Conservation (phyloP, 2,113 vertebrate species). For the Paedocypris sp. region DNA sequence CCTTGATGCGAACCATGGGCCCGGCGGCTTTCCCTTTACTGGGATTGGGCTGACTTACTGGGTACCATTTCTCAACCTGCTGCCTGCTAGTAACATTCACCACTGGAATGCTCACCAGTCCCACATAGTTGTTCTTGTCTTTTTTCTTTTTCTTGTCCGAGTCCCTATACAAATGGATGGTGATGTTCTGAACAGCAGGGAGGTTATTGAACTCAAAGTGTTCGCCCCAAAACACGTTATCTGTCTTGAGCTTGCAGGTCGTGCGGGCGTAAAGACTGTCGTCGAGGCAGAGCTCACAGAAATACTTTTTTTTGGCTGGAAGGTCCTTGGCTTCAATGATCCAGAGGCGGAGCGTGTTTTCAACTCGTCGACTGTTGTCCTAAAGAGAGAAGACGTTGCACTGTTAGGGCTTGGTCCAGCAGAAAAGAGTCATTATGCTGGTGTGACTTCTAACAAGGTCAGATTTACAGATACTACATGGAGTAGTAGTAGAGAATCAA, state of each 20-base stretch:
- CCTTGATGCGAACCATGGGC: slow-evolving; percentile 94
- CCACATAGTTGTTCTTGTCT: slow-evolving; percentile 94
- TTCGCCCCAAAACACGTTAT: slow-evolving; percentile 98
- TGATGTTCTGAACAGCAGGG: slow-evolving; percentile 75
- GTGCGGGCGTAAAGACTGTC: slow-evolving; percentile 95
- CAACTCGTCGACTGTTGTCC: slow-evolving; percentile 95
- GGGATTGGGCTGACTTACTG: slow-evolving; percentile 77
- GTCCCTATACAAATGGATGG: slow-evolving; percentile 92
- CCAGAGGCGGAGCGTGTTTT: slow-evolving; percentile 90
- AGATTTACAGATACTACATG: not conserved
- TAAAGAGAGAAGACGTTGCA: slow-evolving; percentile 40
- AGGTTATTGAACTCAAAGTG: slow-evolving; percentile 98
- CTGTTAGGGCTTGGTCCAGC: not conserved
- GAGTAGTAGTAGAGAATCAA: slow-evolving; percentile 9
- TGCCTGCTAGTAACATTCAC: slow-evolving; percentile 79
- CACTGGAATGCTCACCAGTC: slow-evolving; percentile 80
- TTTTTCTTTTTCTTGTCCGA: slow-evolving; percentile 99
- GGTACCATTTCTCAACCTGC: slow-evolving; percentile 96
- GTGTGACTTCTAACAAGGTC: slow-evolving; percentile 13
- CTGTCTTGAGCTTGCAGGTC: slow-evolving; percentile 95
- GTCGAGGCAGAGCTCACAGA: slow-evolving; percentile 92
- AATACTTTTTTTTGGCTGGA: slow-evolving; percentile 93
- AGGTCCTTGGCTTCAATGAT: slow-evolving; percentile 97
- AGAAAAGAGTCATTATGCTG: not conserved
- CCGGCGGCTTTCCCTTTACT: slow-evolving; percentile 80